A percentile compares a stretch with the other conserved stretches of the same genome.
These are phyloP conservation scores for Glaucidium brasilianum DNA, from an alignment of 2,113 vertebrate genomes.

Conservation along the genomic window DNA sequence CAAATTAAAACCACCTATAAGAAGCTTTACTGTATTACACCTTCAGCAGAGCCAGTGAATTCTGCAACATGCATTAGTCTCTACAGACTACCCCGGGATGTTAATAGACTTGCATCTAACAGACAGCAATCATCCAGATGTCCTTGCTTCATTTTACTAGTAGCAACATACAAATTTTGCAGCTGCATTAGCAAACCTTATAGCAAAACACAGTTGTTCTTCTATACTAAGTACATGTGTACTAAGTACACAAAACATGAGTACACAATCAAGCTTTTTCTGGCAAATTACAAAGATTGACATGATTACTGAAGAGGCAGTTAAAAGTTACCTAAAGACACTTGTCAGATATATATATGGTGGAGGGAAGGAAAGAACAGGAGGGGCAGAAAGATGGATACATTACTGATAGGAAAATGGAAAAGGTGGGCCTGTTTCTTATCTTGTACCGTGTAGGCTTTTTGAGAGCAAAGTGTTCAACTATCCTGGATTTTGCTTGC, in stretches of 20 bases:
- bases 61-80: background rate
- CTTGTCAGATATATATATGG: background rate
- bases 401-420: background rate
- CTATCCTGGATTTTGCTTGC: background rate
- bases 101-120: background rate
- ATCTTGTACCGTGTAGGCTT: too few relatives aligned
- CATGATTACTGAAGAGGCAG: background rate
- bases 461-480: background rate
- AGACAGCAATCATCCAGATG: background rate
- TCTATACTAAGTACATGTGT: background rate
- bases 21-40: background rate
- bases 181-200: background rate
- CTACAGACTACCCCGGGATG: background rate
- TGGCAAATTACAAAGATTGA: background rate
- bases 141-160: background rate
- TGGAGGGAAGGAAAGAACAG: background rate
- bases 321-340: background rate
- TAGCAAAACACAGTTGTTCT: background rate
- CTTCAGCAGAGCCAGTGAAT: background rate
- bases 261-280: background rate
- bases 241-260: background rate
- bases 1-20: background rate
- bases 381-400: background rate
- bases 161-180: background rate
- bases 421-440: background rate